A percentile compares a stretch with the other conserved stretches of the same genome.
phyloP scores from a whole-genome alignment of 2,888 invertebrate genomes.

The Lottia gigantea region DNA sequence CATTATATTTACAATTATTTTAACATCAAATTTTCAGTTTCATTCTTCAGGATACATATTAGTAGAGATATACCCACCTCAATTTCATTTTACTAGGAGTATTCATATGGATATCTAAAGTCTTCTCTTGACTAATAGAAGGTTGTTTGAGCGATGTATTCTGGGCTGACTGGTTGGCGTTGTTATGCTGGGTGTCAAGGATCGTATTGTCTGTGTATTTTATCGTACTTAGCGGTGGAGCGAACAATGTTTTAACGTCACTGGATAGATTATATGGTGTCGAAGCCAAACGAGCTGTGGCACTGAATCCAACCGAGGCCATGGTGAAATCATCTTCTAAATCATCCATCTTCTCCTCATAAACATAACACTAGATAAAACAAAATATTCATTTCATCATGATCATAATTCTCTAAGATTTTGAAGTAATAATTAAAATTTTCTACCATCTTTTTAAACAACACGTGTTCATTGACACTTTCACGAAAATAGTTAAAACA shows the following conservation, averaged over 20 bases:
- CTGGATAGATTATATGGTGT: slow-evolving; percentile 53
- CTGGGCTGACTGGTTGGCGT: background rate
- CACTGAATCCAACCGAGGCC: slow-evolving; percentile 55
- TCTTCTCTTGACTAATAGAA: slow-evolving; percentile 10
- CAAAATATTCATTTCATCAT: too few relatives aligned
- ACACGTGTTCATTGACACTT: too few relatives aligned
- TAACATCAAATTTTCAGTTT: too few relatives aligned
- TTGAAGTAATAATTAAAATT: too few relatives aligned
- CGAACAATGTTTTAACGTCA: slow-evolving; percentile 23
- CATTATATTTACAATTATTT: too few relatives aligned
- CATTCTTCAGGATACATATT: background rate
- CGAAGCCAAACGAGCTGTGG: slow-evolving; percentile 54
- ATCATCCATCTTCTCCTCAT: slow-evolving; percentile 3
- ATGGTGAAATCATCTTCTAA: slow-evolving; percentile 44
- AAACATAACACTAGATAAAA: background rate
- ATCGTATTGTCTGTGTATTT: slow-evolving; percentile 5
- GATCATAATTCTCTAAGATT: too few relatives aligned
- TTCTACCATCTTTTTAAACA: too few relatives aligned
- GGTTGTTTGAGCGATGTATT: background rate
- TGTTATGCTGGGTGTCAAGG: background rate
- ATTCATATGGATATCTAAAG: slow-evolving; percentile 10
- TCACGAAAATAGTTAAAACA: too few relatives aligned
- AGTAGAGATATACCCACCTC: slow-evolving; percentile 8
- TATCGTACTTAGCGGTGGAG: slow-evolving; percentile 32
- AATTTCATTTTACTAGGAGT: slow-evolving; percentile 14